Conservation (phyloP, 23 tunicate genomes). For the Halocynthia roretzi region DNA sequence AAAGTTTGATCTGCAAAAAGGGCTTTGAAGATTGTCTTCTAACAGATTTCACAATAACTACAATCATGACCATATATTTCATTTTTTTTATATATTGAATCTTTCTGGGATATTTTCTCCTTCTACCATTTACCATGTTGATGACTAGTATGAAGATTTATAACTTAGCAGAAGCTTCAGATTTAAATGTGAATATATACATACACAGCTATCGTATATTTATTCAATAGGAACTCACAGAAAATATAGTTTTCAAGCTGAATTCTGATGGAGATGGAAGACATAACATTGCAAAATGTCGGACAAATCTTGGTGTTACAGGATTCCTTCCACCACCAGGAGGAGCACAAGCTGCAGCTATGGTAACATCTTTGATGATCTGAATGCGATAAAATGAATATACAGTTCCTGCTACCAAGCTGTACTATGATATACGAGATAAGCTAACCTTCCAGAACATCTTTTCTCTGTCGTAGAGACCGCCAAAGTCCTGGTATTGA, state of each 20-base stretch:
- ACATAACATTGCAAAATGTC: constrained; percentile 96
- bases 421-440: not conserved
- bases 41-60: not conserved
- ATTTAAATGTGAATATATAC: too few relatives aligned
- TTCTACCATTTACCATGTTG: too few relatives aligned
- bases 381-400: not conserved
- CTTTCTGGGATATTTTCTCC: too few relatives aligned
- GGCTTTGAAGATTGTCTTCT: not conserved
- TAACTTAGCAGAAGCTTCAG: too few relatives aligned
- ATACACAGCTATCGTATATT: too few relatives aligned
- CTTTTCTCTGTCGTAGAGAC: constrained; percentile 98
- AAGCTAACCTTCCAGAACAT: constrained; percentile 94
- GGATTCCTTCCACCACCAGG: constrained; percentile 99
- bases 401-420: not conserved
- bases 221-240: not conserved
- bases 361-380: constrained; percentile 95
- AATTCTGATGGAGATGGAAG: constrained; percentile 95
- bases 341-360: constrained; percentile 99
- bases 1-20: not conserved
- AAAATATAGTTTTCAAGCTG: constrained; percentile 88
- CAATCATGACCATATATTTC: too few relatives aligned
- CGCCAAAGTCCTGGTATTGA: constrained; percentile 99
- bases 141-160: too few relatives aligned
- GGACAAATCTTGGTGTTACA: constrained; percentile 94
- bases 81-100: too few relatives aligned